Percentiles rank a stretch among this genome's conserved stretches.
Conservation (phyloP, 2,888 invertebrate species). For the Cryptosula pallasiana region DNA sequence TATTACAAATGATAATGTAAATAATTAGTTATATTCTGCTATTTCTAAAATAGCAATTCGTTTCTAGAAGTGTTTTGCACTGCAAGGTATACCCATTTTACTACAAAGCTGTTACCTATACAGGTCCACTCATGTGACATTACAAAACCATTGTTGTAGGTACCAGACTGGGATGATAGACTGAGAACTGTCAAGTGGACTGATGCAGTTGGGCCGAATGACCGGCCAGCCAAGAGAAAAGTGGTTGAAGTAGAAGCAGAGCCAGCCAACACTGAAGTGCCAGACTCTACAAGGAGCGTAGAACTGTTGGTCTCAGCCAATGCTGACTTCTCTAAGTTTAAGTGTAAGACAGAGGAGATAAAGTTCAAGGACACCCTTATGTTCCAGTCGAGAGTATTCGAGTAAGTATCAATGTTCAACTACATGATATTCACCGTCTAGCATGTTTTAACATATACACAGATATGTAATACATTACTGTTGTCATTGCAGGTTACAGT, state of each 20-base stretch:
- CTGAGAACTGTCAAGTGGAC: conserved; percentile 52
- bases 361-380: conserved; percentile 52
- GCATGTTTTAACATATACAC: no score
- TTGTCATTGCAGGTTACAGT: conserved; percentile 37
- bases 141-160: conserved; percentile 32
- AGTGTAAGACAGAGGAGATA: conserved; percentile 43
- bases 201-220: conserved; percentile 33
- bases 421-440: no score
- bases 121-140: no score
- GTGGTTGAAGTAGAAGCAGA: conserved; percentile 52
- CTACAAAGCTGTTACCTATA: no score
- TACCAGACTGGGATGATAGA: conserved; percentile 53
- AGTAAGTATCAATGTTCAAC: conserved; percentile 44
- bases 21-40: no score
- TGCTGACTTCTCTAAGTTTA: conserved; percentile 47
- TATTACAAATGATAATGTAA: no score
- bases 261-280: conserved; percentile 42
- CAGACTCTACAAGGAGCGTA: conserved; percentile 41
- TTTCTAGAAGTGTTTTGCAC: no score
- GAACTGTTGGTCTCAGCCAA: conserved; percentile 47
- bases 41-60: no score
- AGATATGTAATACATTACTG: no score
- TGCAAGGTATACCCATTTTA: no score
- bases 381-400: conserved; percentile 51
- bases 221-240: conserved; percentile 46